These are phyloP conservation scores for Sinelater perroti DNA, from an alignment of 2,888 invertebrate genomes.

Conservation along the genomic window DNA sequence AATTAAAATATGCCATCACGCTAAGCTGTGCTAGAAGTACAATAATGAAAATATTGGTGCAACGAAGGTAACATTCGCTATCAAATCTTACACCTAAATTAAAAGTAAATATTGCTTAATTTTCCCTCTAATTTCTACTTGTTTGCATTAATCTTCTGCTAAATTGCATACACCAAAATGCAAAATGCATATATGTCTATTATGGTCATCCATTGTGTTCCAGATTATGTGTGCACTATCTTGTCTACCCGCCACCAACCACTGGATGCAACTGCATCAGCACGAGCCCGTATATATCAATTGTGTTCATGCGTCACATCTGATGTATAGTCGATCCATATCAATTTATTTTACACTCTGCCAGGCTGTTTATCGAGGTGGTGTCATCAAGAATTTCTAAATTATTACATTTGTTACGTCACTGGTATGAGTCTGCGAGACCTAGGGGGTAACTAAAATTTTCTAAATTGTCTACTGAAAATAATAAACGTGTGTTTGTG, in stretches of 20 bases:
- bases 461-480: too few species aligned
- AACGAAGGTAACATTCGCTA: too few species aligned
- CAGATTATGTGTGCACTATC: constrained; percentile 26
- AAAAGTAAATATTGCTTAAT: too few species aligned
- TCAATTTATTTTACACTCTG: constrained; percentile 23
- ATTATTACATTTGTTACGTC: background rate
- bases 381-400: background rate
- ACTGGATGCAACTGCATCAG: constrained; percentile 14
- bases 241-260: constrained; percentile 19
- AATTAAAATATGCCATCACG: too few species aligned
- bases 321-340: constrained; percentile 28
- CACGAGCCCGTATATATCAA: constrained; percentile 28
- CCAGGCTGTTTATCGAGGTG: background rate
- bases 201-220: constrained; percentile 19
- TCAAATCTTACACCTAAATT: too few species aligned
- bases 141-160: background rate
- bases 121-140: too few species aligned
- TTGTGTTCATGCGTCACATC: constrained; percentile 18
- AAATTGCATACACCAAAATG: background rate
- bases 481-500: too few species aligned
- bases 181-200: constrained; percentile 4
- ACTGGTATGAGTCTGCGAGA: too few species aligned
- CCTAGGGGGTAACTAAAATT: too few species aligned
- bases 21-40: too few species aligned
- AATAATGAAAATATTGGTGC: too few species aligned